phyloP scores from a whole-genome alignment of 2,113 vertebrate species.

The Asarcornis scutulata region DNA sequence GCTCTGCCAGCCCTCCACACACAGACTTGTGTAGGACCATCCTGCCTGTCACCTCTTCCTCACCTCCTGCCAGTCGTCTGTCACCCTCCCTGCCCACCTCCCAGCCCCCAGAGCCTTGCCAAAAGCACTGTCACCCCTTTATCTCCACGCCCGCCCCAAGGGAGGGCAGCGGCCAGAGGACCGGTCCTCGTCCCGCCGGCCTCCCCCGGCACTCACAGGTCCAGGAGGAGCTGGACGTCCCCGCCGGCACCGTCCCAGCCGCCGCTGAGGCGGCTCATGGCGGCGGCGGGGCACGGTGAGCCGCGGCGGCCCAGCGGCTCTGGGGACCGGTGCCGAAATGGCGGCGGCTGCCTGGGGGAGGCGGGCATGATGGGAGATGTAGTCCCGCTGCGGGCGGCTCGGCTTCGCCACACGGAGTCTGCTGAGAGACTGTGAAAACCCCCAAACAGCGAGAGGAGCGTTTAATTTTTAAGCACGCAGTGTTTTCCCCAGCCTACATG shows the following conservation, averaged over 20 bases:
- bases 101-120: too few relatives aligned
- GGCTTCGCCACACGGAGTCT: accelerated
- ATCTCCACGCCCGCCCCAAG: too few relatives aligned
- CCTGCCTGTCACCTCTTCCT: background rate
- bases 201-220: slow-evolving; percentile 60
- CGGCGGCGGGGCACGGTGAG: accelerated
- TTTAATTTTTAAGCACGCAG: background rate
- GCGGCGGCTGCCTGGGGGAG: accelerated
- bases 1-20: background rate
- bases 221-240: slow-evolving; percentile 42
- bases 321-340: background rate
- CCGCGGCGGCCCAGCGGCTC: background rate
- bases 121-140: background rate
- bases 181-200: background rate
- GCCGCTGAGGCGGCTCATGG: slow-evolving; percentile 31
- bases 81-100: background rate
- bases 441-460: accelerated
- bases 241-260: slow-evolving; percentile 22
- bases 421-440: accelerated
- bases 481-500: background rate
- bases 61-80: background rate
- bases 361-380: slow-evolving; percentile 31
- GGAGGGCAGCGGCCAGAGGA: background rate
- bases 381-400: background rate
- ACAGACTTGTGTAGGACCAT: background rate